Conservation (phyloP, 1,140 invertebrate genomes). For the Scaptomyza hsui region DNA sequence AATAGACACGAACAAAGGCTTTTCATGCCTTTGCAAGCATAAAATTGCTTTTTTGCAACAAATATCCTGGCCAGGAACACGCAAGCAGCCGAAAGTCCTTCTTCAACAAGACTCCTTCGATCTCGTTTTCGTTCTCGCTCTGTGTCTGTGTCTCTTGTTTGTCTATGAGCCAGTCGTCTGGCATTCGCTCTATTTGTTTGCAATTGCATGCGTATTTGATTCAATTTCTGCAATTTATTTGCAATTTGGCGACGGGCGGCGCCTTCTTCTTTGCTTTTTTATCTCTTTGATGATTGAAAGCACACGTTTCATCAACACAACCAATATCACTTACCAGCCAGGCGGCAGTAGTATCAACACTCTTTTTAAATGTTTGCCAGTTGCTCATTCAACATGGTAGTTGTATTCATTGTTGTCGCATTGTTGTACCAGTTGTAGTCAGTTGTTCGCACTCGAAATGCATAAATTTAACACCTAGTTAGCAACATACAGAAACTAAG, state of each 20-base stretch:
- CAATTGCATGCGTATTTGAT: constrained; percentile 83
- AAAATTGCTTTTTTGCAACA: constrained; percentile 83
- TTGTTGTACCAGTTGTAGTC: constrained; percentile 61
- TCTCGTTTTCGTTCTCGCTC: constrained; percentile 6
- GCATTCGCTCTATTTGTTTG: constrained; percentile 72
- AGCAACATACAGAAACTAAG: constrained; percentile 71
- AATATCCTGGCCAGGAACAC: constrained; percentile 68
- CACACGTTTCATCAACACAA: constrained; percentile 63
- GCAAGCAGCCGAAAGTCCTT: constrained; percentile 28
- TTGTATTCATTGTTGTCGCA: constrained; percentile 44
- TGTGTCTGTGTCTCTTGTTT: constrained; percentile 32
- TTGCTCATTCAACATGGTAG: constrained; percentile 33
- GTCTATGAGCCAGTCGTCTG: constrained; percentile 29
- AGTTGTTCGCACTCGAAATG: constrained; percentile 75
- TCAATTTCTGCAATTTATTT: constrained; percentile 83
- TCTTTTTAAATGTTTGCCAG: constrained; percentile 61
- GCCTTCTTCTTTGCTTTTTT: constrained; percentile 63
- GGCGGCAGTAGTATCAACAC: not conserved
- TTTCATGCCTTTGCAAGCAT: constrained; percentile 84
- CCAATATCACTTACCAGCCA: constrained; percentile 44
- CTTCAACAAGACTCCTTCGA: constrained; percentile 16
- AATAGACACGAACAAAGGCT: constrained; percentile 84
- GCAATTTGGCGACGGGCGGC: constrained; percentile 72
- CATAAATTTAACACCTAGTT: constrained; percentile 82
- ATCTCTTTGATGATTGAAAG: constrained; percentile 81